A percentile compares a stretch with the other conserved stretches of the same genome.
Evolutionary conservation across 2,888 invertebrate species (phyloP).

Genomic region (Agrilus mali): DNA sequence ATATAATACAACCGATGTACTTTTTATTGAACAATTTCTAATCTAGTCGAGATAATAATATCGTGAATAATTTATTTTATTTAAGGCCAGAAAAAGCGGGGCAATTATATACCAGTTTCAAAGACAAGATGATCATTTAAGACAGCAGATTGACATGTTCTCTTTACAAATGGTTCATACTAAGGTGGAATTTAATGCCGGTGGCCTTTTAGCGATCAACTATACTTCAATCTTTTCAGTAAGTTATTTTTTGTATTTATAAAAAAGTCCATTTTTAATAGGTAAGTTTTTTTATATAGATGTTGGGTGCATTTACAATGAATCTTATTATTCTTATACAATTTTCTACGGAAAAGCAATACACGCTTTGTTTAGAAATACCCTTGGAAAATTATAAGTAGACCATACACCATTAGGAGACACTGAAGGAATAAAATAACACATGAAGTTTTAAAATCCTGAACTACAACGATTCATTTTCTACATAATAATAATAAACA

Average conservation of each 20-base stretch:
- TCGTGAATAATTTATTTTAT: conserved; percentile 4
- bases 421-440: too few species aligned
- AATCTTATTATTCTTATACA: conserved; percentile 27
- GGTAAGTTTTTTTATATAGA: conserved; percentile 17
- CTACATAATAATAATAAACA: too few species aligned
- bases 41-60: too few species aligned
- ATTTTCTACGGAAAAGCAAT: conserved; percentile 13
- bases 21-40: too few species aligned
- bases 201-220: conserved; percentile 26
- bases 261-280: not conserved
- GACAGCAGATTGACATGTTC: conserved; percentile 27
- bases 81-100: conserved; percentile 22
- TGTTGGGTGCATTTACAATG: conserved; percentile 23
- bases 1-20: too few species aligned
- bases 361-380: too few species aligned
- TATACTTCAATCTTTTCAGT: conserved; percentile 25
- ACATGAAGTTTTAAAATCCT: too few species aligned
- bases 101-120: conserved; percentile 24
- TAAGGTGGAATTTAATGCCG: conserved; percentile 24
- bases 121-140: conserved; percentile 21
- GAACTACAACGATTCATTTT: too few species aligned
- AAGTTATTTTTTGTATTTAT: conserved; percentile 7
- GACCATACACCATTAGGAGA: too few species aligned
- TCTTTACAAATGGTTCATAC: conserved; percentile 27
- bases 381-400: too few species aligned